A percentile compares a stretch with the other conserved stretches of the same genome.
These are phyloP conservation scores for Premnoplex brunnescens DNA, from an alignment of 2,797 vertebrate genomes.

Conservation along the genomic window DNA sequence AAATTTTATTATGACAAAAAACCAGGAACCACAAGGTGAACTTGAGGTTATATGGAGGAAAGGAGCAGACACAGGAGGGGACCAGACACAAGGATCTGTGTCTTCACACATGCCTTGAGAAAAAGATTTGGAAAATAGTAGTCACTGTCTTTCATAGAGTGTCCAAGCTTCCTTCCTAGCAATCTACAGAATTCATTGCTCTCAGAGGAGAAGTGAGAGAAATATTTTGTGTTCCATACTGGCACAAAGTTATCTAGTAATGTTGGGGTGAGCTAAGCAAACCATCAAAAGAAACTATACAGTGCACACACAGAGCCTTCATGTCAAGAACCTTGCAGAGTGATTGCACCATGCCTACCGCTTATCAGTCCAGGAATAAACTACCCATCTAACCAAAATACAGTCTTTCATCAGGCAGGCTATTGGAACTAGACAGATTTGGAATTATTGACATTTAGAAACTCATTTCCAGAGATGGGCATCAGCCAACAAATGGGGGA, in stretches of 20 bases:
- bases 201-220: neutral
- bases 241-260: neutral
- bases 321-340: neutral
- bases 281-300: neutral
- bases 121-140: neutral
- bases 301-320: neutral
- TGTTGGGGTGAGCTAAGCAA: neutral
- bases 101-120: neutral
- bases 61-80: neutral
- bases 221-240: neutral
- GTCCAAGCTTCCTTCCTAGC: neutral
- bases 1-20: neutral
- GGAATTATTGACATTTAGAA: neutral
- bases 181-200: neutral
- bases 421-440: neutral
- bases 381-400: neutral
- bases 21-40: neutral
- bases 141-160: neutral
- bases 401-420: neutral
- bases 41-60: neutral
- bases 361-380: neutral
- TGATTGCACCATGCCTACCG: neutral
- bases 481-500: neutral
- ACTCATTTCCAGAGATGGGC: neutral
- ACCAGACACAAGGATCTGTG: neutral